phyloP scores from a whole-genome alignment of 2,888 invertebrate species.

The Nycteola revayana region DNA sequence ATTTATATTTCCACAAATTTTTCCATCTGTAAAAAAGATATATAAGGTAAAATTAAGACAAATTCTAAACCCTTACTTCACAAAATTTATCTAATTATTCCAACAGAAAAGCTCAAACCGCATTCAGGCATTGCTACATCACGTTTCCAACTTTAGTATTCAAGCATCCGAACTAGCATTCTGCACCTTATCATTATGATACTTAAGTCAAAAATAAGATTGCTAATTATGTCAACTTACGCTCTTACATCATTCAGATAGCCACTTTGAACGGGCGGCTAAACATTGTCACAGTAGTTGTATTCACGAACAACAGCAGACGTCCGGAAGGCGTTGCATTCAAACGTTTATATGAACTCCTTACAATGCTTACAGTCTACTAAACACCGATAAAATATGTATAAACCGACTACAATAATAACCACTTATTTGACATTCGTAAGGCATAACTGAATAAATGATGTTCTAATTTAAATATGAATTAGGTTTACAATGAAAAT shows the following conservation, averaged over 20 bases:
- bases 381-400: constrained; percentile 30
- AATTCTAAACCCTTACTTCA: too few species aligned
- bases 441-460: constrained; percentile 31
- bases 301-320: constrained; percentile 11
- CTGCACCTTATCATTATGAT: too few species aligned
- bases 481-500: constrained; percentile 22
- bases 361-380: constrained; percentile 21
- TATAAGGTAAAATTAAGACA: too few species aligned
- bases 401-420: constrained; percentile 19
- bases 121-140: too few species aligned
- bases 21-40: too few species aligned
- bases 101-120: too few species aligned
- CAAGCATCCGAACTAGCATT: too few species aligned
- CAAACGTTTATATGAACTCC: neutral
- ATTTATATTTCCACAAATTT: too few species aligned
- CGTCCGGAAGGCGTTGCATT: constrained; percentile 15
- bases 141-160: too few species aligned
- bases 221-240: too few species aligned
- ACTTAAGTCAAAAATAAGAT: too few species aligned
- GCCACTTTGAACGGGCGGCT: constrained; percentile 7
- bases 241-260: neutral
- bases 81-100: too few species aligned
- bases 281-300: constrained; percentile 27
- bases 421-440: constrained; percentile 30
- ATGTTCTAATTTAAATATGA: constrained; percentile 34